Percentiles rank a stretch among this genome's conserved stretches.
Conservation (phyloP, 2,888 invertebrate genomes). For the Rhamphomyia laevipes region DNA sequence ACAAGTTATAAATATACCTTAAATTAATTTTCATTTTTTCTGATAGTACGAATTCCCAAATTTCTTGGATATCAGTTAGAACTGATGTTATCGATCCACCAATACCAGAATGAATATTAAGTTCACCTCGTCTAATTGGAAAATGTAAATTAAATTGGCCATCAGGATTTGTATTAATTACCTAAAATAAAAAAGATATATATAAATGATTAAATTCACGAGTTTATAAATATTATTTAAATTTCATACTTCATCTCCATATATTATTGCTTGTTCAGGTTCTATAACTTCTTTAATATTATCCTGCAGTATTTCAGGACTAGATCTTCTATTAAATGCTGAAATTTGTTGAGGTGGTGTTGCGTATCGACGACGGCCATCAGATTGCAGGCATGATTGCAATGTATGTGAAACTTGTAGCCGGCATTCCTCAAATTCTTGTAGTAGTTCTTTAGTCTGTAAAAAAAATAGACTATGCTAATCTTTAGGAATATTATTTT, state of each 20-base stretch:
- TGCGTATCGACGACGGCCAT: slow-evolving; percentile 65
- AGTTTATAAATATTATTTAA: neutral
- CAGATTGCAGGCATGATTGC: slow-evolving; percentile 75
- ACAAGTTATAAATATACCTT: slow-evolving; percentile 26
- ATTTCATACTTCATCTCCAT: slow-evolving; percentile 56
- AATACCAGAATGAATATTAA: slow-evolving; percentile 70
- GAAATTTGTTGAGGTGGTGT: slow-evolving; percentile 85
- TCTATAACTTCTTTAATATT: slow-evolving; percentile 51
- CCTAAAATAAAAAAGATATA: slow-evolving; percentile 3
- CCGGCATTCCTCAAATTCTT: slow-evolving; percentile 74
- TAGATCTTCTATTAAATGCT: slow-evolving; percentile 69
- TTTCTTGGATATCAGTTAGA: slow-evolving; percentile 71
- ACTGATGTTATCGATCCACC: slow-evolving; percentile 80
- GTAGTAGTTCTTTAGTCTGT: slow-evolving; percentile 52
- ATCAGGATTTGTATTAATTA: slow-evolving; percentile 38
- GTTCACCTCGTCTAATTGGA: slow-evolving; percentile 76
- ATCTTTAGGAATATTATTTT: neutral
- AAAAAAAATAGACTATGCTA: neutral
- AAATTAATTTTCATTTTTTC: slow-evolving; percentile 63
- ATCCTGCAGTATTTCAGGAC: slow-evolving; percentile 51
- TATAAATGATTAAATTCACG: neutral
- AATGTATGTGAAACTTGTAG: slow-evolving; percentile 72
- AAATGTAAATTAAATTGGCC: slow-evolving; percentile 78
- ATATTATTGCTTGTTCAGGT: slow-evolving; percentile 50
- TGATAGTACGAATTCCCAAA: slow-evolving; percentile 75